Base-by-base conservation (phyloP, 2,888 invertebrate genomes). In the Synanthedon vespiformis region DNA sequence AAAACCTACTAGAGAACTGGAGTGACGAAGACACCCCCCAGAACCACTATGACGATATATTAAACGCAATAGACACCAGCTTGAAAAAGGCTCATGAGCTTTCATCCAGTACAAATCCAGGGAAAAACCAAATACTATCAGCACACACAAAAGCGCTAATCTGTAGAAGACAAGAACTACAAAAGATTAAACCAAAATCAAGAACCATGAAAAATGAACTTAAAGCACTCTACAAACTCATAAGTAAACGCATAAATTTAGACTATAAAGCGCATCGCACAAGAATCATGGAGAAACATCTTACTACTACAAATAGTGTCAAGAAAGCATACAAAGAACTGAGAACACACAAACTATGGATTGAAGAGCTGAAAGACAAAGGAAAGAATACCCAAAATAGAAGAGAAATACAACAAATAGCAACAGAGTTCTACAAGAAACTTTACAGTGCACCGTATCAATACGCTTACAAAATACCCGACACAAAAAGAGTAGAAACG, bases 301-400 rank as follows among this genome's bases (percentile, higher is more conserved):
- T 58, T 2, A 58, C 51, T 2, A 56, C 54, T 40, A 54, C 54
- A 49, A 54, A 56, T 53, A 58, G 57, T 48, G 13, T 48, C 4
- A 59, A 57, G 56, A 58, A 49, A 54, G 54, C 54, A 4, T 54
- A 47, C 12, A 57, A 54, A 49, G 52, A 56, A 51, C n/a, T 53
- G 44, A 40, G 12, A 2, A 14, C 50, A 50, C 49, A 55, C 22
- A 57, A 54, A 34, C 16, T 22, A 13, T 54, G 53, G 55, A 57
- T 55, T 14, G 40, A 55, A 18, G 53, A 49, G 16, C 49, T 55
- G 2, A 48, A 52, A 13, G 40, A 48, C 53, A 53, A 51, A 55
- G 41, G 1, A 4, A 41, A 41, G 6, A 41, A 1, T 8, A 8
- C 10, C 4, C 4, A 54, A 48, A 55, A 49, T 16, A 54, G 56